A percentile compares a stretch with the other conserved stretches of the same genome.
Evolutionary conservation across 2,888 invertebrate genomes (phyloP).

Genomic region (Pyrochroa serraticornis): DNA sequence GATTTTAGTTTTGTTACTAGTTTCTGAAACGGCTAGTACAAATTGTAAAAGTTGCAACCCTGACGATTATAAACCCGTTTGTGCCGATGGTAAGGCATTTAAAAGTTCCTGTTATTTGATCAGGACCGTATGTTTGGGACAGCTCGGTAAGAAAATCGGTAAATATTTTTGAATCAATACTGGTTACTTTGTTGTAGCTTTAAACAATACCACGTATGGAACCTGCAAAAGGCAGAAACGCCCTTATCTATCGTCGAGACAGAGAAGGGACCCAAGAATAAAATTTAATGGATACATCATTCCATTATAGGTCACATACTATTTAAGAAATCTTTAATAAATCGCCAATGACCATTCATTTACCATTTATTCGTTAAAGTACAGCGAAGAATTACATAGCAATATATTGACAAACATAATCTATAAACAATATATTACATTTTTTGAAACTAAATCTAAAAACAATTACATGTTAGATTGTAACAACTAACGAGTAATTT

Average conservation of each 20-base stretch:
- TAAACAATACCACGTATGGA: constrained; percentile 8
- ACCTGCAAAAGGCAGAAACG: not conserved
- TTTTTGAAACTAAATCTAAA: too few relatives aligned
- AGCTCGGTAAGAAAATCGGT: constrained; percentile 27
- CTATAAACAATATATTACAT: too few relatives aligned
- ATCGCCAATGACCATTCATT: too few relatives aligned
- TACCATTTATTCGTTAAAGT: too few relatives aligned
- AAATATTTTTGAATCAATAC: constrained; percentile 6
- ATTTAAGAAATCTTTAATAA: too few relatives aligned
- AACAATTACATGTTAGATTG: too few relatives aligned
- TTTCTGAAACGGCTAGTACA: not conserved
- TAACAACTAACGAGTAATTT: too few relatives aligned
- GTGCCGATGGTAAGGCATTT: constrained; percentile 21
- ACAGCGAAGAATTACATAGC: too few relatives aligned
- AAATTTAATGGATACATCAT: too few relatives aligned
- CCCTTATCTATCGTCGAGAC: not conserved
- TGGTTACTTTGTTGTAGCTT: not conserved
- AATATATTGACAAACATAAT: too few relatives aligned
- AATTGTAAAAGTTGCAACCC: constrained; percentile 16
- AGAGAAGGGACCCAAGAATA: too few relatives aligned
- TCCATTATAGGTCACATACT: too few relatives aligned
- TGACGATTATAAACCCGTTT: constrained; percentile 29
- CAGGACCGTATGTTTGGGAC: constrained; percentile 20
- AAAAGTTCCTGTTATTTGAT: constrained; percentile 15
- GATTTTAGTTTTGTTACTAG: not conserved